These are phyloP conservation scores for Orthonychiurus folsomi DNA, from an alignment of 2,888 invertebrate species.

Conservation along the genomic window DNA sequence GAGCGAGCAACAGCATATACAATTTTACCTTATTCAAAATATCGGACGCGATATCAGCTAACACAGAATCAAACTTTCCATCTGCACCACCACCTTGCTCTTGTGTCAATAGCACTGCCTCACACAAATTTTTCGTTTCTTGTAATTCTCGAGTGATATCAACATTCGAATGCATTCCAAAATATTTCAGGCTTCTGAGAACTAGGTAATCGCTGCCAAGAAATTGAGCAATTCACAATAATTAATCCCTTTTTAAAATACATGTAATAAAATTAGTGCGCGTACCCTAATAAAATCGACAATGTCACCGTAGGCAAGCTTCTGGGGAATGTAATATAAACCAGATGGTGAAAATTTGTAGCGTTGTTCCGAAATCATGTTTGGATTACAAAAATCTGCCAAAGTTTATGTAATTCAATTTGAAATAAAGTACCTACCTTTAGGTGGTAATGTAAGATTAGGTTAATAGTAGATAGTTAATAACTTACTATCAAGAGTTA, in stretches of 20 bases:
- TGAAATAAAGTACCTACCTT: no score
- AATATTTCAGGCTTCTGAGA: conserved; percentile 75
- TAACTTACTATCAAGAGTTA: neutral
- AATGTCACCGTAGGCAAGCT: conserved; percentile 18
- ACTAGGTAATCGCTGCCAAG: conserved; percentile 66
- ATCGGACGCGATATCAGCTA: conserved; percentile 3
- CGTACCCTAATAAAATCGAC: conserved; percentile 14
- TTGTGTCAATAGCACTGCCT: conserved; percentile 6
- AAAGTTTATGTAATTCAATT: no score
- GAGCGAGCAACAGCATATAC: no score
- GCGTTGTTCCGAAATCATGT: neutral
- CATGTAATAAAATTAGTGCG: neutral
- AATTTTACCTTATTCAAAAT: no score
- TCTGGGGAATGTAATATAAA: conserved; percentile 21
- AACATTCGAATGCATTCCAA: conserved; percentile 85
- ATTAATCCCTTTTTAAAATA: no score
- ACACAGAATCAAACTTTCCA: conserved; percentile 2
- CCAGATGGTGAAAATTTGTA: conserved; percentile 20
- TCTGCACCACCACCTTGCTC: conserved; percentile 7
- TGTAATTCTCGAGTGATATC: conserved; percentile 85
- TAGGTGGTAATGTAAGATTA: no score
- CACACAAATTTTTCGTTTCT: conserved; percentile 52
- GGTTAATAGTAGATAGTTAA: no score
- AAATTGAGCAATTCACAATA: conserved; percentile 85
- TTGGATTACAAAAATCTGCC: neutral